phyloP scores from a whole-genome alignment of 2,888 invertebrate genomes.

The Xylota sylvarum region DNA sequence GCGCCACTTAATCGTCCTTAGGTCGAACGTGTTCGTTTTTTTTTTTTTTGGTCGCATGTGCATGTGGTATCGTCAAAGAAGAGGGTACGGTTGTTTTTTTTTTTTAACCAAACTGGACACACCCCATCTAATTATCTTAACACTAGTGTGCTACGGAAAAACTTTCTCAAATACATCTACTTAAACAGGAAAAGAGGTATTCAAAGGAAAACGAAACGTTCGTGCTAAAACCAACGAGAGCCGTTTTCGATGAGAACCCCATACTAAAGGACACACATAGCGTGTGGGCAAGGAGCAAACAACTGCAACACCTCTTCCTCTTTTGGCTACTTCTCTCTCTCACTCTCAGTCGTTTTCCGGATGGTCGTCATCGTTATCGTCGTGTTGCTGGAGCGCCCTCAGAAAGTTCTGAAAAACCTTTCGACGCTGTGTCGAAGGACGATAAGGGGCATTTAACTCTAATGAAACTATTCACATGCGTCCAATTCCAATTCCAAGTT shows the following conservation, averaged over 20 bases:
- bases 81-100: conserved; percentile 19
- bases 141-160: conserved; percentile 49
- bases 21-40: conserved; percentile 22
- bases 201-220: conserved; percentile 35
- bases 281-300: conserved; percentile 67
- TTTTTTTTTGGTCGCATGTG: conserved; percentile 43
- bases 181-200: conserved; percentile 42
- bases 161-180: conserved; percentile 48
- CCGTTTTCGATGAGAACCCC: conserved; percentile 18
- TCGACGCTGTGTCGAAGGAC: conserved; percentile 35
- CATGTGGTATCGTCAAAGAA: conserved; percentile 17
- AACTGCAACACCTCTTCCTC: conserved; percentile 64
- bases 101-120: conserved; percentile 49
- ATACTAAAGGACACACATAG: conserved; percentile 44
- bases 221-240: conserved; percentile 48
- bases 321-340: background rate
- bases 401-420: conserved; percentile 49
- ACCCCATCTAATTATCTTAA: conserved; percentile 73
- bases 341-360: background rate
- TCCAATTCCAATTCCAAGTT: conserved; percentile 73
- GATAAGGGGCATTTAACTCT: conserved; percentile 74
- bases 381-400: conserved; percentile 33
- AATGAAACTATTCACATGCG: conserved; percentile 76
- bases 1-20: conserved; percentile 63
- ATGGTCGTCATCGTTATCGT: conserved; percentile 37